Base-by-base conservation (phyloP, 2,888 invertebrate species). In the Phoenoteleia sp. region DNA sequence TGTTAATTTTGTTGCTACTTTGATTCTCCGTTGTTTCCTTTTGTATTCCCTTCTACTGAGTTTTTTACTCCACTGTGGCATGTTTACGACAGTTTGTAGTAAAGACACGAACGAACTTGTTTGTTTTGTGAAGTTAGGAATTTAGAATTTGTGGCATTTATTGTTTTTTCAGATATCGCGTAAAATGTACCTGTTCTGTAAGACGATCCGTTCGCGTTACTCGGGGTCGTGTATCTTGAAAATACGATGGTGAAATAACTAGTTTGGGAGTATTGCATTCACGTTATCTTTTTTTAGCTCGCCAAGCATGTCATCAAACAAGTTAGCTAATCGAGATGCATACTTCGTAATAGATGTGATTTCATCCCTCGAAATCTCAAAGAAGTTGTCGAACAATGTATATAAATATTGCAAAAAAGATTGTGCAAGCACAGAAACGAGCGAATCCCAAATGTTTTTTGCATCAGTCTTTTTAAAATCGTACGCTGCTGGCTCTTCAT, bases 191-290 rank as follows among this genome's bases (percentile, higher is more conserved):
- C 52, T n/a, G 71, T 60, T 17, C 62, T 42, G 36, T 85, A 81
- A 62, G 56, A 25, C 21, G 56, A 29, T 4, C 45, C 74, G 2
- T 64, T 54, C 39, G 83, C 81, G 87, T 64, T 81, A 84, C 29
- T 86, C 86, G 9, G 80, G 29, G 64, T 86, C 84, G 15, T 87
- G 81, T 3, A 87, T 88, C 62, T 86, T 87, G 27, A 87, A 87
- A 67, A 86, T 87, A 7, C 87, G 67, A 52, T 87, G 87, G 66
- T 87, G 87, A 13, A 88, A 69, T 49, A 88, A 42, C n/a, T 84
- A 87, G 4, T 84, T 2, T 27, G 86, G 86, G 15, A 88, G 66
- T 5, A 45, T 71, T 1, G 85, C 85, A 56, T 72, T 62, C 2
- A 69, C 9, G 15, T 87, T 85, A 2, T 42, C 69, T 39, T 87